Conservation (phyloP, 2,113 vertebrate species). For the Rhinopomastus cyanomelas region DNA sequence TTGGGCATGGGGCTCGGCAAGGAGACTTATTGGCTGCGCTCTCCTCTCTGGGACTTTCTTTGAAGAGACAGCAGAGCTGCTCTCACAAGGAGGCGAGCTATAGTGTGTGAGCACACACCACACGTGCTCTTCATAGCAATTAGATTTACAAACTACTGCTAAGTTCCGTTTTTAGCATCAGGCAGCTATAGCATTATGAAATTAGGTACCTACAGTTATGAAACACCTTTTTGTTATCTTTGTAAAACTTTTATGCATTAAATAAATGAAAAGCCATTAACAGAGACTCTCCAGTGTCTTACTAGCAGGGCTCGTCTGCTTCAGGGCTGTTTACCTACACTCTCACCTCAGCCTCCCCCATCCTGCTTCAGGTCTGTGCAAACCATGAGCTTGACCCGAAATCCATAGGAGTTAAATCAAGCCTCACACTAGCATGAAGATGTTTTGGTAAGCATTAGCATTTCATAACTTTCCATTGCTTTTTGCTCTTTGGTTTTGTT, state of each 20-base stretch:
- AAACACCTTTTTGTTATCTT: not conserved
- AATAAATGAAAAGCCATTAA: not conserved
- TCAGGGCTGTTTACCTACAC: not conserved
- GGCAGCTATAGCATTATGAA: not conserved
- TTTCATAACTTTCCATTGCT: not conserved
- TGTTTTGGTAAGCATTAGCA: not conserved
- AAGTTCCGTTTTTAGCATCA: not conserved
- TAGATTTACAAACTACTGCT: not conserved
- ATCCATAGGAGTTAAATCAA: not conserved
- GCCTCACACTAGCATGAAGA: not conserved
- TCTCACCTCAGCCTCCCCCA: too few relatives aligned
- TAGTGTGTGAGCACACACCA: rapidly evolving
- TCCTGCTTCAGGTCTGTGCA: not conserved
- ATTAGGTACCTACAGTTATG: not conserved
- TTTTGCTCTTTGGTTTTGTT: not conserved
- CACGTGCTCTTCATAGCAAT: not conserved
- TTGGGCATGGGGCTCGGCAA: not conserved
- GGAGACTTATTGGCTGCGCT: not conserved
- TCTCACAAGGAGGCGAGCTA: not conserved
- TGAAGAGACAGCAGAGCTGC: not conserved
- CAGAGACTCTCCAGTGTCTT: not conserved
- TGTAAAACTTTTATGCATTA: not conserved
- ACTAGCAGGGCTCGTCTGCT: not conserved
- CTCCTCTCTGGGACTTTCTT: not conserved
- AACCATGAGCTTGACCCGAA: not conserved